Evolutionary conservation across 1,140 invertebrate species (phyloP).

Genomic region (Zaprionus kolodkinae): DNA sequence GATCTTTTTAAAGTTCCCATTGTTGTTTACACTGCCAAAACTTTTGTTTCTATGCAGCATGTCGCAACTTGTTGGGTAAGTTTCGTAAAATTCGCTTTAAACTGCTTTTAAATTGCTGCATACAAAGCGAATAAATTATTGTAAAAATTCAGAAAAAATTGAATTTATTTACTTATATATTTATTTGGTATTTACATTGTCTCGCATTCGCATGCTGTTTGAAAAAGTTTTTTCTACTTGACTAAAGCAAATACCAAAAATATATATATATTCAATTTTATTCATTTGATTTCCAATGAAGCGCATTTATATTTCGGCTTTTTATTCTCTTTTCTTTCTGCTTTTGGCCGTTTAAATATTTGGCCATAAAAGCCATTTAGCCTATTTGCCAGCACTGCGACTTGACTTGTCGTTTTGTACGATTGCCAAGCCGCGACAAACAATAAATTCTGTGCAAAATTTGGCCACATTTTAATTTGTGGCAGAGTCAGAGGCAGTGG

Average conservation of each 20-base stretch:
- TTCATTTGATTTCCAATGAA: not conserved
- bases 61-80: conserved; percentile 13
- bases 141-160: not conserved
- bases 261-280: not conserved
- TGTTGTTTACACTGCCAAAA: conserved; percentile 68
- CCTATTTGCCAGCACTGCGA: conserved; percentile 66
- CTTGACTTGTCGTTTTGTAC: conserved; percentile 44
- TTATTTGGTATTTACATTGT: not conserved
- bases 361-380: conserved; percentile 69
- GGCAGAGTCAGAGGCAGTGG: conserved; percentile 55
- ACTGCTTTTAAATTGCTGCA: not conserved
- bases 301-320: not conserved
- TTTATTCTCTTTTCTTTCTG: conserved; percentile 6
- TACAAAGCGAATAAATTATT: not conserved
- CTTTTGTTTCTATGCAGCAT: conserved; percentile 14
- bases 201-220: not conserved
- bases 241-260: not conserved
- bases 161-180: not conserved
- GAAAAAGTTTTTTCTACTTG: not conserved
- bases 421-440: conserved; percentile 62
- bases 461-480: conserved; percentile 81
- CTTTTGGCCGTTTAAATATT: conserved; percentile 51
- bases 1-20: conserved; percentile 35
- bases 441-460: conserved; percentile 75
- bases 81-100: conserved; percentile 7